Evolutionary conservation across 2,113 vertebrate species (phyloP), one percentile per base, ranked within the genome.

Genomic region (Colistium nudipinnis): DNA sequence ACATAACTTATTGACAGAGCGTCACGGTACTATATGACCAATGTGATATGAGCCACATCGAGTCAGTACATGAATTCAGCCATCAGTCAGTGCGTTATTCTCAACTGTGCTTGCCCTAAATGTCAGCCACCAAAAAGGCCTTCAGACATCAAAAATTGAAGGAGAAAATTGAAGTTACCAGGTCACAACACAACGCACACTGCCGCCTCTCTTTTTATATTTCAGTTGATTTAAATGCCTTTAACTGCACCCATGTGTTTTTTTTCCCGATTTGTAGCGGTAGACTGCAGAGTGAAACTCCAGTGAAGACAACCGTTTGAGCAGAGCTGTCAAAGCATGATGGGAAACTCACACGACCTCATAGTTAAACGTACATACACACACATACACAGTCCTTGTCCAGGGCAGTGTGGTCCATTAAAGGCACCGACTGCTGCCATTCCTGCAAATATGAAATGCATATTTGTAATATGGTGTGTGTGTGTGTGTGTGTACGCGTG

Each of bases 251-350:
- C n/a, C n/a, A n/a, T n/a, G n/a, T 3, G 48, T 9, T 19, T 60
- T 13, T n/a, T n/a, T n/a, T n/a, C 55, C 31, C 65, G 74, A 72
- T 82, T 82, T 82, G 81, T 75, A 48, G 63, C 70, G 83, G 74
- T 76, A 78, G 80, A 83, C 73, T 80, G 74, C 62, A 36, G 78
- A 62, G 62, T 57, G 49, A 79, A 83, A 76, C 64, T 79, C 48
- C 51, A 39, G 56, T 66, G 61, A 70, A 67, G 73, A 62, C 52
- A 53, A 41, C 67, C 64, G n/a, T n/a, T 81, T 76, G 70, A 76
- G 82, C 86, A 79, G 61, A 82, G 44, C 61, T 85, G 73, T 78
- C 70, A 76, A 63, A 39, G 64, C 69, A 71, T 62, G 68, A 65
- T 74, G 70, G 66, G 68, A 72, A 71, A 82, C 43, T 28, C 27